A percentile compares a stretch with the other conserved stretches of the same genome.
These are phyloP conservation scores for Beaufortia kweichowensis DNA, from an alignment of 2,113 vertebrate genomes.

Conservation along the genomic window DNA sequence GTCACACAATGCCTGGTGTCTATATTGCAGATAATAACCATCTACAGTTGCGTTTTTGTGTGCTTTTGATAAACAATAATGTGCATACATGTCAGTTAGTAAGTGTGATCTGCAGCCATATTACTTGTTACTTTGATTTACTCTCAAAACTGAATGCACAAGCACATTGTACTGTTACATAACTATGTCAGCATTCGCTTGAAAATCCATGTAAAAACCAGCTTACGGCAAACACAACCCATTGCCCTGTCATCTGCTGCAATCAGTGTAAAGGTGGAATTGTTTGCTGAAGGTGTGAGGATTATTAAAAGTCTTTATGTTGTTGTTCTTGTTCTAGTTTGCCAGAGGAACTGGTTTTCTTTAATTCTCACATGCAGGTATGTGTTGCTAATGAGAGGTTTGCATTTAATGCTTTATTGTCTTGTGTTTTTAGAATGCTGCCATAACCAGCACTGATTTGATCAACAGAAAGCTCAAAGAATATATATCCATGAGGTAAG, in stretches of 20 bases:
- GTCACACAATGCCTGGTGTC: not conserved
- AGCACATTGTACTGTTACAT: not conserved
- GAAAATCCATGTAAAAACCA: not conserved
- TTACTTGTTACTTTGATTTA: too few relatives aligned
- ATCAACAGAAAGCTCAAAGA: slow-evolving; percentile 97
- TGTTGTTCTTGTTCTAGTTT: not conserved
- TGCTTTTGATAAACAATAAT: not conserved
- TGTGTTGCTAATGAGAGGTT: not conserved
- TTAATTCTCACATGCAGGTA: slow-evolving; percentile 2
- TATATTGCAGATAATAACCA: too few relatives aligned
- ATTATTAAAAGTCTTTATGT: not conserved
- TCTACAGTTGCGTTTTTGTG: too few relatives aligned
- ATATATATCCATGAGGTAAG: slow-evolving; percentile 95
- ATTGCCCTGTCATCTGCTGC: not conserved
- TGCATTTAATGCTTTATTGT: slow-evolving; percentile 19
- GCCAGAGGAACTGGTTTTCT: not conserved
- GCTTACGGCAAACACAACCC: not conserved
- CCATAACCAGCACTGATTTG: slow-evolving; percentile 91
- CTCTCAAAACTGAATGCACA: not conserved
- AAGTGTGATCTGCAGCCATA: too few relatives aligned
- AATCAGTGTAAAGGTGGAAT: not conserved
- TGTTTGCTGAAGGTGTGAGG: slow-evolving; percentile 33
- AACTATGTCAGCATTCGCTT: not conserved
- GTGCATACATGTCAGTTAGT: too few relatives aligned
- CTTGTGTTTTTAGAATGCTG: slow-evolving; percentile 79